phyloP scores from a whole-genome alignment of 2,113 vertebrate species.

The Pedetes capensis region DNA sequence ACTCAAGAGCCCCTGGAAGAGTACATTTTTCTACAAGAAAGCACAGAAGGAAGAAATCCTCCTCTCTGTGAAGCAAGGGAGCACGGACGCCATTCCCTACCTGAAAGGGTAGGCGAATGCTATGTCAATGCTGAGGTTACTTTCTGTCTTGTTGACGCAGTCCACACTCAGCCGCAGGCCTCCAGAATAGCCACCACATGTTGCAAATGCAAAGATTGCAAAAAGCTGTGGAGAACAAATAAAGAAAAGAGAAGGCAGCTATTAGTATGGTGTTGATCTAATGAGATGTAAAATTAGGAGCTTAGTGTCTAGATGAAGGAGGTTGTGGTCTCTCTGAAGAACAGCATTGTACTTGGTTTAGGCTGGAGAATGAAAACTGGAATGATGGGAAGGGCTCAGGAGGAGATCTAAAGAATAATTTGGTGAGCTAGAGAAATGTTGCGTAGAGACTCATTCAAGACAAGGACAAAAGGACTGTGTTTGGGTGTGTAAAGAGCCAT shows the following conservation, averaged over 20 bases:
- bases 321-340: neutral
- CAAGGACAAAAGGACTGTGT: neutral
- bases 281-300: neutral
- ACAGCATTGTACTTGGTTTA: neutral
- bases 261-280: neutral
- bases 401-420: neutral
- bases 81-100: constrained; percentile 77
- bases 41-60: neutral
- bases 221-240: constrained; percentile 90
- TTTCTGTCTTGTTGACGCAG: constrained; percentile 96
- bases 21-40: neutral
- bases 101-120: constrained; percentile 97
- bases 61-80: accelerated
- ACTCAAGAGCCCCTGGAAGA: neutral
- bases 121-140: constrained; percentile 95
- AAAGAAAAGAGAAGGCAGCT: neutral
- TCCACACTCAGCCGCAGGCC: constrained; percentile 96
- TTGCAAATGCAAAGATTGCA: constrained; percentile 99
- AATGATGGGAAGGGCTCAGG: no score
- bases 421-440: neutral
- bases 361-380: neutral
- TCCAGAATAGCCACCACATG: constrained; percentile 98
- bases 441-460: neutral
- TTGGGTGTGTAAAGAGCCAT: neutral
- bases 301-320: neutral